Conservation (phyloP, 1,140 invertebrate genomes). For the Plodia interpunctella region DNA sequence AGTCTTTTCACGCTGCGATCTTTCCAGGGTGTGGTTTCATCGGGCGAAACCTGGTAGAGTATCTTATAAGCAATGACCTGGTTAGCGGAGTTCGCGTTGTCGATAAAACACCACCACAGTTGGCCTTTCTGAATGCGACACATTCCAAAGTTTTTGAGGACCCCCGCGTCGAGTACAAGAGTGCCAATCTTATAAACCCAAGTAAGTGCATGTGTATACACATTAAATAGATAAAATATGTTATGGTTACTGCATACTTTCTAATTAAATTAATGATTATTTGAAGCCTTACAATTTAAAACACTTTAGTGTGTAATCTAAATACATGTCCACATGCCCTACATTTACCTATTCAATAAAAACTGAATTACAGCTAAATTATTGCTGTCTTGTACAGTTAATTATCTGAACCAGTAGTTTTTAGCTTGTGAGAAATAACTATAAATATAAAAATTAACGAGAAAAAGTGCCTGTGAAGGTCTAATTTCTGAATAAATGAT, state of each 20-base stretch:
- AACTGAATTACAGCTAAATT: too few relatives aligned
- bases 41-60: slow-evolving; percentile 90
- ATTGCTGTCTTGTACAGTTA: too few relatives aligned
- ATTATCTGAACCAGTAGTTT: too few relatives aligned
- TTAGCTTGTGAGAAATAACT: too few relatives aligned
- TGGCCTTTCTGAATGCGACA: slow-evolving; percentile 89
- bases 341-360: too few relatives aligned
- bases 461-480: too few relatives aligned
- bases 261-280: background rate
- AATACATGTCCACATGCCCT: background rate
- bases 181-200: slow-evolving; percentile 93
- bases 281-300: background rate
- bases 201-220: slow-evolving; percentile 76
- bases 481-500: too few relatives aligned
- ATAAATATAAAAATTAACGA: too few relatives aligned
- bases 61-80: slow-evolving; percentile 87
- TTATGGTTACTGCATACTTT: background rate
- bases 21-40: slow-evolving; percentile 93
- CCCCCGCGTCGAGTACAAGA: slow-evolving; percentile 90
- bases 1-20: slow-evolving; percentile 37
- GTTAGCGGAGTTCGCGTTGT: slow-evolving; percentile 87
- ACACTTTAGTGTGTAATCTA: background rate
- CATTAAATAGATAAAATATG: background rate
- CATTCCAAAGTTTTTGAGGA: slow-evolving; percentile 83
- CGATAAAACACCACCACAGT: slow-evolving; percentile 95